These are phyloP conservation scores for Electrona antarctica DNA, from an alignment of 2,113 vertebrate species.

Conservation along the genomic window DNA sequence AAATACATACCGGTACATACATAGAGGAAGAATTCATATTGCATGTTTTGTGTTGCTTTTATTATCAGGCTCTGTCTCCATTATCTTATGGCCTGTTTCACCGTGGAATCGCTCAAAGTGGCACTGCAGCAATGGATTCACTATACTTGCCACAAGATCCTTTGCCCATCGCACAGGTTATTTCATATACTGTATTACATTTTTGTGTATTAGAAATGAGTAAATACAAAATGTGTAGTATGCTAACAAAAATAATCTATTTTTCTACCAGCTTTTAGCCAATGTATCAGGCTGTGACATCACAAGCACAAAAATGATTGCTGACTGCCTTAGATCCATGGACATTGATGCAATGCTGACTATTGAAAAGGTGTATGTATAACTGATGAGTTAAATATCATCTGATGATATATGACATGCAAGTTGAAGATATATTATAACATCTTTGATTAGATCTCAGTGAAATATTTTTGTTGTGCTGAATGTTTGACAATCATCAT, in stretches of 20 bases:
- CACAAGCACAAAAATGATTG: slow-evolving; percentile 67
- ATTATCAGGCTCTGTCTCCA: slow-evolving; percentile 82
- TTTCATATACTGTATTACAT: not conserved
- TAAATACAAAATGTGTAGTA: not conserved
- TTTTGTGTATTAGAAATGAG: not conserved
- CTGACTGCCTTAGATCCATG: slow-evolving; percentile 69
- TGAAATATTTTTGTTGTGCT: not conserved
- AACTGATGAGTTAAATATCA: not conserved
- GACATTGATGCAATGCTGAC: slow-evolving; percentile 44
- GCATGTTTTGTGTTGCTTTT: not conserved
- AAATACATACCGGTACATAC: not conserved
- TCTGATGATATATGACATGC: not conserved
- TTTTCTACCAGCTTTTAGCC: slow-evolving; percentile 55
- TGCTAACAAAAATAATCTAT: slow-evolving; percentile 5
- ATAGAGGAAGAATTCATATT: not conserved
- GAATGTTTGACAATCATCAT: not conserved
- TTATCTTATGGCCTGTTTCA: slow-evolving; percentile 82
- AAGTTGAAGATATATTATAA: not conserved
- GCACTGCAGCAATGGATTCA: slow-evolving; percentile 63
- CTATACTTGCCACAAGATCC: slow-evolving; percentile 19
- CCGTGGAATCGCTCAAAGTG: slow-evolving; percentile 85
- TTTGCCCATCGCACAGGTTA: slow-evolving; percentile 43
- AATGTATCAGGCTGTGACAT: slow-evolving; percentile 73
- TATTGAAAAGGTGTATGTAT: slow-evolving; percentile 14
- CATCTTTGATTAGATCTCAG: not conserved